Evolutionary conservation across 2,888 invertebrate species (phyloP).

Genomic region (Mythimna impura): DNA sequence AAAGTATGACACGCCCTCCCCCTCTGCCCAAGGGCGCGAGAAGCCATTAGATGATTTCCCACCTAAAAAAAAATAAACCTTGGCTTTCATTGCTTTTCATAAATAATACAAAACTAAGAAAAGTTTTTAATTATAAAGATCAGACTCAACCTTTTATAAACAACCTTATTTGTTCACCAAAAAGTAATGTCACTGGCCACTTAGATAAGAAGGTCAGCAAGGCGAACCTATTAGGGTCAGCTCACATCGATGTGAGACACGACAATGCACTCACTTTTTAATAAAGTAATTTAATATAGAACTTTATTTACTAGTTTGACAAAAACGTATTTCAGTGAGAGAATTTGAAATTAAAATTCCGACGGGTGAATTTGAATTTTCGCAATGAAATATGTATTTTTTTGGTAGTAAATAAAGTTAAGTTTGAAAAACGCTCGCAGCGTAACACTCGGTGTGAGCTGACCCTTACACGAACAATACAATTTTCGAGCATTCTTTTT

Average conservation of each 20-base stretch:
- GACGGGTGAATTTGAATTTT: not conserved
- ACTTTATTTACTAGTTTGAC: too few relatives aligned
- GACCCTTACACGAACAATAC: conserved; percentile 16
- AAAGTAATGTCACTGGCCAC: conserved; percentile 20
- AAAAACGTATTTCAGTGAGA: not conserved
- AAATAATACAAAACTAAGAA: not conserved
- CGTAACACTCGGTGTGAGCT: not conserved
- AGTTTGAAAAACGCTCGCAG: not conserved
- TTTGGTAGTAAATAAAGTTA: not conserved
- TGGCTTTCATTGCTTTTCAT: not conserved
- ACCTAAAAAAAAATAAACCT: too few relatives aligned
- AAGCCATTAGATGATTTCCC: too few relatives aligned
- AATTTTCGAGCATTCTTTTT: conserved; percentile 23
- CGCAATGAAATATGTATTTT: not conserved
- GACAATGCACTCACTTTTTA: not conserved
- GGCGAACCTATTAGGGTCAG: conserved; percentile 7
- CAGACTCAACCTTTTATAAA: not conserved
- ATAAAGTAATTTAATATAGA: not conserved
- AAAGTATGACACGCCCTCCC: too few relatives aligned
- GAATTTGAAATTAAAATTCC: not conserved
- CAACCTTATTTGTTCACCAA: conserved; percentile 20
- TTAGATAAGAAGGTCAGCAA: conserved; percentile 24
- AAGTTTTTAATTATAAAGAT: not conserved
- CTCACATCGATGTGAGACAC: not conserved
- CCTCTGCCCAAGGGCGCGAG: too few relatives aligned